phyloP scores from a whole-genome alignment of 2,888 invertebrate species.

The Stegophylla sp. region DNA sequence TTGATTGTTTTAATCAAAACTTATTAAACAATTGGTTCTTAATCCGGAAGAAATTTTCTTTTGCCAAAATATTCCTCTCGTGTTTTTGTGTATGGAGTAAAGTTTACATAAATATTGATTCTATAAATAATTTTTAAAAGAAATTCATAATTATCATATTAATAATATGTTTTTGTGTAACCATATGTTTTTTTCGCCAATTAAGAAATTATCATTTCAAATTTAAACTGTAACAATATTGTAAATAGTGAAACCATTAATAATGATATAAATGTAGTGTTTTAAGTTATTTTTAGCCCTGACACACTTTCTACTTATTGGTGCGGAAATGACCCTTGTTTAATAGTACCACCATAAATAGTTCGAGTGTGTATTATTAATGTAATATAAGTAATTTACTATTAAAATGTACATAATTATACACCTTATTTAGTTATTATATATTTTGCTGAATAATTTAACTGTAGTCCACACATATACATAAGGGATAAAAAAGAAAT shows the following conservation, averaged over 20 bases:
- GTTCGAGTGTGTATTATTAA: too few relatives aligned
- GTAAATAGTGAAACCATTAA: conserved; percentile 19
- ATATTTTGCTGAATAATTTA: background rate
- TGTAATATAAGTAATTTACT: too few relatives aligned
- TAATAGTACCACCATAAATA: conserved; percentile 13
- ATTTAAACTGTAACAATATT: conserved; percentile 42
- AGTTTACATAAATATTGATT: too few relatives aligned
- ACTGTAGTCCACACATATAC: background rate
- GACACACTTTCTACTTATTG: conserved; percentile 49
- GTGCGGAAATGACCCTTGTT: conserved; percentile 28
- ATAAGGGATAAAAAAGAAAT: too few relatives aligned
- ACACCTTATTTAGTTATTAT: background rate
- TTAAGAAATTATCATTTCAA: conserved; percentile 16
- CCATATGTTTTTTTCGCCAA: background rate
- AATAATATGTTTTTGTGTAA: background rate
- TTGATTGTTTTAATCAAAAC: too few relatives aligned
- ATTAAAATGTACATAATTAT: too few relatives aligned
- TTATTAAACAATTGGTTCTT: too few relatives aligned
- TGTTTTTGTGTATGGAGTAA: too few relatives aligned
- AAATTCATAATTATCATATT: too few relatives aligned
- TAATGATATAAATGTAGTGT: conserved; percentile 37
- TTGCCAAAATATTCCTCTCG: too few relatives aligned
- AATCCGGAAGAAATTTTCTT: too few relatives aligned
- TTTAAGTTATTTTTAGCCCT: conserved; percentile 46
- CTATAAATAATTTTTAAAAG: too few relatives aligned